Evolutionary conservation across 1,140 invertebrate species (phyloP).

Genomic region (Aphaenogaster ashmeadi): DNA sequence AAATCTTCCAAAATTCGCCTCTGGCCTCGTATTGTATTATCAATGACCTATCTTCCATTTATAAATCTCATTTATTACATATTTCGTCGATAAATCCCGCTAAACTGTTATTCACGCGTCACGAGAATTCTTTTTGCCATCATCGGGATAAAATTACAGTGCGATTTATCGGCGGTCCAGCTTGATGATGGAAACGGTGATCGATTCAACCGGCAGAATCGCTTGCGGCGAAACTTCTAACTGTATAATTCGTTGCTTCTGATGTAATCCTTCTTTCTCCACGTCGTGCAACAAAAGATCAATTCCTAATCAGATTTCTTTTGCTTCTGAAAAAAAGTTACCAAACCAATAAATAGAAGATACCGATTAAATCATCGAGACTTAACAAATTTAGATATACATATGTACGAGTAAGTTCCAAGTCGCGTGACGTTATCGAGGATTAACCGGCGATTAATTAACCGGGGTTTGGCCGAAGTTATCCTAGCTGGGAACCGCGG

Average conservation of each 20-base stretch:
- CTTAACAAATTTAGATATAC: neutral
- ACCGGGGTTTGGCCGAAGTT: neutral
- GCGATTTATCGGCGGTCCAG: neutral
- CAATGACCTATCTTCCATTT: neutral
- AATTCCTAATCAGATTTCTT: neutral
- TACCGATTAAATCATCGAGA: neutral
- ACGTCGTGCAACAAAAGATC: too few relatives aligned
- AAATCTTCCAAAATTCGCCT: neutral
- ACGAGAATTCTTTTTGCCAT: constrained; percentile 3
- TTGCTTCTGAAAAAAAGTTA: neutral
- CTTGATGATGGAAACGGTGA: neutral
- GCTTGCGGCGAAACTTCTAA: neutral
- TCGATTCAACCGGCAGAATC: neutral
- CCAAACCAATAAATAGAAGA: neutral
- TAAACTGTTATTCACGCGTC: neutral
- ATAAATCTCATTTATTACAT: neutral
- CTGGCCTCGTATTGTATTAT: neutral
- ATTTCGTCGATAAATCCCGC: neutral
- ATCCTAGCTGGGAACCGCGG: neutral
- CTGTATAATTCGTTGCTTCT: neutral
- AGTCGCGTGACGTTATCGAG: neutral
- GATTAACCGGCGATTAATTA: neutral
- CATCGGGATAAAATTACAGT: constrained; percentile 11
- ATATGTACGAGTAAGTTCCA: neutral
- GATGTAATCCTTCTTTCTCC: neutral